phyloP scores from a whole-genome alignment of 2,113 vertebrate species.

The Ibidorhyncha struthersii region DNA sequence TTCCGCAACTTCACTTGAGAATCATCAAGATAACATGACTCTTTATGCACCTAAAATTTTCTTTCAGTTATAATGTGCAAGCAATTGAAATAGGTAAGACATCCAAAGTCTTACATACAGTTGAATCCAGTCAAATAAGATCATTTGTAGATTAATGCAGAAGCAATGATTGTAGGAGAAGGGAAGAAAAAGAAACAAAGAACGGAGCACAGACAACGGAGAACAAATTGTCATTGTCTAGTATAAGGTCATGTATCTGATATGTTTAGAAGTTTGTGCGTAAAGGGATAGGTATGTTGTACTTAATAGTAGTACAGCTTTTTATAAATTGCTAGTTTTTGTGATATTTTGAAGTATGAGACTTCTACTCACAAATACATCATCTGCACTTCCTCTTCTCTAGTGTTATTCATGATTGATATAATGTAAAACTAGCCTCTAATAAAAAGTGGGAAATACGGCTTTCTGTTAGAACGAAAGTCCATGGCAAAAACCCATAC shows the following conservation, averaged over 20 bases:
- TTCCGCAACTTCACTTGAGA: not conserved
- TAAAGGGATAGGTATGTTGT: not conserved
- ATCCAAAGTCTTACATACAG: not conserved
- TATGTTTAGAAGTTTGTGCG: not conserved
- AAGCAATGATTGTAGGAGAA: not conserved
- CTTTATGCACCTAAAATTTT: not conserved
- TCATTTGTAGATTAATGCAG: not conserved
- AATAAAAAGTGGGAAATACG: not conserved
- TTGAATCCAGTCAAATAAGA: not conserved
- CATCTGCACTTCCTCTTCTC: not conserved
- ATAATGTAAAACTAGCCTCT: not conserved
- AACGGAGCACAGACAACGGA: not conserved
- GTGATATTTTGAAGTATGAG: not conserved
- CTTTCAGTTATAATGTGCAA: not conserved
- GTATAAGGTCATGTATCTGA: not conserved
- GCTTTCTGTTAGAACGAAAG: not conserved
- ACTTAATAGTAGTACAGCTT: not conserved
- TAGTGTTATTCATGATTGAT: not conserved
- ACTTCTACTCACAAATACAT: not conserved
- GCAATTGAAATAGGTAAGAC: not conserved
- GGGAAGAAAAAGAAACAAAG: not conserved
- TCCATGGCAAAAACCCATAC: rapidly evolving
- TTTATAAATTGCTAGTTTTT: not conserved
- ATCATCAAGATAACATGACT: not conserved
- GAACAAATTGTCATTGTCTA: not conserved